A percentile compares a stretch with the other conserved stretches of the same genome.
phyloP scores from a whole-genome alignment of 2,113 vertebrate species.

The Galbula dea region DNA sequence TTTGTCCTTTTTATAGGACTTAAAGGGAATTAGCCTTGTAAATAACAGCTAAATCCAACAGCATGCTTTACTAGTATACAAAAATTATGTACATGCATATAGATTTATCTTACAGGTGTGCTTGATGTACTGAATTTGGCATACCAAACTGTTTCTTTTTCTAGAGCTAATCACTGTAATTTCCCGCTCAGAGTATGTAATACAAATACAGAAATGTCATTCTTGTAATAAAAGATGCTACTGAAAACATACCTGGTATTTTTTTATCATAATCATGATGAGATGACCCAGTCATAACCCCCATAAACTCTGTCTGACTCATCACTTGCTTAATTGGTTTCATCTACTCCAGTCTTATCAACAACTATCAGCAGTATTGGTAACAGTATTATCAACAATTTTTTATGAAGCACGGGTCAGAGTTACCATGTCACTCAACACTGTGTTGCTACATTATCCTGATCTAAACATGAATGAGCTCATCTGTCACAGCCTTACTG shows the following conservation, averaged over 20 bases:
- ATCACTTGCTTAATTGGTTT: constrained; percentile 41
- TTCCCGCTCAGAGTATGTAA: not conserved
- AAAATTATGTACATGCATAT: not conserved
- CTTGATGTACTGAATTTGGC: not conserved
- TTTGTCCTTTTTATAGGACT: not conserved
- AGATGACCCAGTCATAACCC: constrained; percentile 32
- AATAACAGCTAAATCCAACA: not conserved
- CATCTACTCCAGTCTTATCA: not conserved
- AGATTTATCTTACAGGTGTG: not conserved
- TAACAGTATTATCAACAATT: not conserved
- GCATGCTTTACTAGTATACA: not conserved
- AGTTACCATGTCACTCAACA: constrained; percentile 21
- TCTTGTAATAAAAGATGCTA: constrained; percentile 31
- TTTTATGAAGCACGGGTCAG: constrained; percentile 12
- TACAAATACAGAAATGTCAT: not conserved
- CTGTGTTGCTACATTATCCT: not conserved
- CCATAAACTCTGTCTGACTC: not conserved
- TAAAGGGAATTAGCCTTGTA: not conserved
- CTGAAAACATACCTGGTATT: constrained; percentile 6
- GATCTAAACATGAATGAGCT: not conserved
- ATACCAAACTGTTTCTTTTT: not conserved
- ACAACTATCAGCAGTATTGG: too few relatives aligned
- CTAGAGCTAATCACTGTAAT: not conserved
- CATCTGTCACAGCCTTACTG: not conserved
- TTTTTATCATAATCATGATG: not conserved